These are phyloP conservation scores for Pristionchus maxplancki DNA, from an alignment of 2,888 invertebrate genomes.

Conservation along the genomic window DNA sequence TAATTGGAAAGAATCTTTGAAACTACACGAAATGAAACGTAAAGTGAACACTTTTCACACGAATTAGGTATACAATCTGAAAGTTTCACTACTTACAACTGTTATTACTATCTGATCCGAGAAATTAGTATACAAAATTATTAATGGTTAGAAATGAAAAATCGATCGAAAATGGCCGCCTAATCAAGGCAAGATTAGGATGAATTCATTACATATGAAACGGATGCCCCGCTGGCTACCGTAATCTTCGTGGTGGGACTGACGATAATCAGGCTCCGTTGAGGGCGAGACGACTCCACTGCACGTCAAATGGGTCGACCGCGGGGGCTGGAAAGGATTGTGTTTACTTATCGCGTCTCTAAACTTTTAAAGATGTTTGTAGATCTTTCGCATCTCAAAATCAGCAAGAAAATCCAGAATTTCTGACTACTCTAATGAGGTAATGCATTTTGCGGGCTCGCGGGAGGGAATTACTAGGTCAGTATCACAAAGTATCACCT, in stretches of 20 bases:
- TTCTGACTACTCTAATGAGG: not conserved
- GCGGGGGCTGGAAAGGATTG: constrained; percentile 11
- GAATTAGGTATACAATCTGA: not conserved
- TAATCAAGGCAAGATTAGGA: constrained; percentile 30
- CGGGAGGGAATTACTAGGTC: not conserved
- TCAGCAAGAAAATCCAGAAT: too few species aligned
- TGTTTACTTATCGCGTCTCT: too few species aligned
- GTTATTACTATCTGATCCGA: not conserved
- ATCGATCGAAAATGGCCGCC: constrained; percentile 14
- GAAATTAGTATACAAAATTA: too few species aligned
- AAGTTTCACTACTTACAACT: not conserved
- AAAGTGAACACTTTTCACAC: constrained; percentile 14
- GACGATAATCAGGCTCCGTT: constrained; percentile 41
- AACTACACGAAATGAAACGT: constrained; percentile 31
- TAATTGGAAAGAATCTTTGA: not conserved
- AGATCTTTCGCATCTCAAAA: too few species aligned
- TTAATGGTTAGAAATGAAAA: too few species aligned
- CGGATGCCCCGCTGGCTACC: not conserved
- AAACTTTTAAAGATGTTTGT: too few species aligned
- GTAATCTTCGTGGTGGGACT: constrained; percentile 9
- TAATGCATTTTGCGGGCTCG: not conserved
- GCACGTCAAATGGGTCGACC: constrained; percentile 74
- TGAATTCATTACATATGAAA: constrained; percentile 21
- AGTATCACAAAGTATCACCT: not conserved
- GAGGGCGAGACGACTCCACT: constrained; percentile 62